Conservation (phyloP, 2,888 invertebrate genomes). For the Ditula angustiorana region DNA sequence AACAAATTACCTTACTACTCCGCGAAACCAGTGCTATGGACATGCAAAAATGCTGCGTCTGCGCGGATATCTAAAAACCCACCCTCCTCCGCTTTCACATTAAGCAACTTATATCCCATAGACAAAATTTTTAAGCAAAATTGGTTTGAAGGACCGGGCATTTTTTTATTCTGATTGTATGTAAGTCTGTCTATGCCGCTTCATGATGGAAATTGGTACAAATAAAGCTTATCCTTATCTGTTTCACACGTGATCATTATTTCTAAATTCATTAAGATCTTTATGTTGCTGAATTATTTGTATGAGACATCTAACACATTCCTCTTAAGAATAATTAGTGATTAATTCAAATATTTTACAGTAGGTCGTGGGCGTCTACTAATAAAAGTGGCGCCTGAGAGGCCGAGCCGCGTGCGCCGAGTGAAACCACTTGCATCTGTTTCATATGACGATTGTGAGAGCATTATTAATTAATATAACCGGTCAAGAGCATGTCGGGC, state of each 20-base stretch:
- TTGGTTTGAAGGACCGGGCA: too few relatives aligned
- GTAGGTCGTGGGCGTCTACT: slow-evolving; percentile 66
- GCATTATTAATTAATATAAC: background rate
- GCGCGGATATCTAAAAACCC: too few relatives aligned
- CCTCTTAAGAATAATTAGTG: slow-evolving; percentile 60
- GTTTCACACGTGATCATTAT: background rate
- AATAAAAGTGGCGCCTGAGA: slow-evolving; percentile 74
- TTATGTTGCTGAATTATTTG: background rate
- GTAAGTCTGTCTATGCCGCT: background rate
- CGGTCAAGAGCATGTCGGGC: too few relatives aligned
- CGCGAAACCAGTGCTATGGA: too few relatives aligned
- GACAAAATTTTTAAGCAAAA: too few relatives aligned
- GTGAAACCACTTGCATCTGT: slow-evolving; percentile 47
- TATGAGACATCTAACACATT: slow-evolving; percentile 7
- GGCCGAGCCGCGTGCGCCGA: slow-evolving; percentile 61
- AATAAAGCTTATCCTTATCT: background rate
- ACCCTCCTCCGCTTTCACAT: too few relatives aligned
- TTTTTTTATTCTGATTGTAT: too few relatives aligned
- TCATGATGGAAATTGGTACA: background rate
- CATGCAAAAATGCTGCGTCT: too few relatives aligned
- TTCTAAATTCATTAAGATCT: background rate
- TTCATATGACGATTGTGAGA: background rate
- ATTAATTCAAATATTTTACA: slow-evolving; percentile 72
- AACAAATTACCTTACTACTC: too few relatives aligned
- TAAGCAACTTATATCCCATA: too few relatives aligned